These are phyloP conservation scores for Platycercus adscitus DNA, from an alignment of 2,113 vertebrate genomes.

Conservation along the genomic window DNA sequence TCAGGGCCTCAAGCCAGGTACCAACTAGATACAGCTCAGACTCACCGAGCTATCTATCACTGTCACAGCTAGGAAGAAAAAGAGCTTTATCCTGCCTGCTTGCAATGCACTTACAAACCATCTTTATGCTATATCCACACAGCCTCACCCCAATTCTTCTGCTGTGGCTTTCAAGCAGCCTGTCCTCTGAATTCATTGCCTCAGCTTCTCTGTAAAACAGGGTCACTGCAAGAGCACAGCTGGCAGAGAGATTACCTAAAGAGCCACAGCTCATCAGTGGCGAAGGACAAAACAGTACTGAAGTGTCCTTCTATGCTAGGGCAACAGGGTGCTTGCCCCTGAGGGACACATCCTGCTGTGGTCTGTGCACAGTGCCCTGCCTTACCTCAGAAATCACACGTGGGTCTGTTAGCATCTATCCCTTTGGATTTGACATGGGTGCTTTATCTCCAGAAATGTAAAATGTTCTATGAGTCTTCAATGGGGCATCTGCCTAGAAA, in stretches of 20 bases:
- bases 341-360: not conserved
- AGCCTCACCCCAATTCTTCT: not conserved
- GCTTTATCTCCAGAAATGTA: not conserved
- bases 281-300: not conserved
- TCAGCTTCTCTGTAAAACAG: conserved; percentile 15
- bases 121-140: not conserved
- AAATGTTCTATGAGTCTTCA: not conserved
- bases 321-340: not conserved
- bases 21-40: conserved; percentile 35
- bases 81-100: conserved; percentile 8
- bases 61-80: conserved; percentile 24
- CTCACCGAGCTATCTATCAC: conserved; percentile 42
- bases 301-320: not conserved
- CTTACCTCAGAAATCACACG: not conserved
- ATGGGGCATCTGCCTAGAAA: not conserved
- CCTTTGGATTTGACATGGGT: not conserved
- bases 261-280: not conserved
- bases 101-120: conserved; percentile 6
- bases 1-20: conserved; percentile 55
- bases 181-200: conserved; percentile 43
- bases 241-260: not conserved
- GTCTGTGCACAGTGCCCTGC: not conserved
- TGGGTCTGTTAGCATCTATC: not conserved
- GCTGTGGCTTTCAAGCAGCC: conserved; percentile 2
- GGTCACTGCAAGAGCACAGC: conserved; percentile 10